Evolutionary conservation across 2,888 invertebrate species (phyloP), one percentile per base, ranked within the genome.

Genomic region (Griposia aprilina): DNA sequence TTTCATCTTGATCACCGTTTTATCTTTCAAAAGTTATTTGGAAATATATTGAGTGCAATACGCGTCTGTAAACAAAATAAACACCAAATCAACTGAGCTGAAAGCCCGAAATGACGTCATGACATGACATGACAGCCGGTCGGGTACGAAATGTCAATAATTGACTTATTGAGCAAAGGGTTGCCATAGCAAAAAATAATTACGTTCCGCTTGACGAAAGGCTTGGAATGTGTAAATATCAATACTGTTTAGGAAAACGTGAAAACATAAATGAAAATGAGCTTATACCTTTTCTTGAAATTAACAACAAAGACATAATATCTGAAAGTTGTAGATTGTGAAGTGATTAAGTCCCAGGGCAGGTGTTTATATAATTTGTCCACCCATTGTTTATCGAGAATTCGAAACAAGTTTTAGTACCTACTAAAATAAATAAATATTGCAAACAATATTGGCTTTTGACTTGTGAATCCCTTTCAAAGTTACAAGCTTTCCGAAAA

Each of bases 1-100:
- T 90, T 96, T 96, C 96, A 96, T 96, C 83, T 94, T 86, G 69
- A 74, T 26, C 62, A 55, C 59, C 11, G 45, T 76, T 73, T 78
- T 70, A 68, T 81, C 11, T 41, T 66, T 70, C 15, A 73, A 48
- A 60, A 77, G 57, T 62, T 84, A 76, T 85, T 78, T 41, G 66
- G 65, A 57, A 81, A 78, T 76, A 67, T 67, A 75, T 17, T 67
- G 20, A 59, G 15, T 76, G 74, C 57, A 74, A n/a, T 59, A 68
- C 45, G 68, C 66, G 63, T 74, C 76, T 70, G 60, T 75, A 83
- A 82, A 63, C 74, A 86, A 82, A 84, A 67, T 23, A 26, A 52
- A 75, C 13, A 62, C 3, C 41, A 30, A 60, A 5, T 17, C 59
- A 70, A 71, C 20, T 36, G 17, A 45, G 41, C 23, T 57, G 20